phyloP scores from a whole-genome alignment of 2,113 vertebrate species.

The Vidua chalybeata region DNA sequence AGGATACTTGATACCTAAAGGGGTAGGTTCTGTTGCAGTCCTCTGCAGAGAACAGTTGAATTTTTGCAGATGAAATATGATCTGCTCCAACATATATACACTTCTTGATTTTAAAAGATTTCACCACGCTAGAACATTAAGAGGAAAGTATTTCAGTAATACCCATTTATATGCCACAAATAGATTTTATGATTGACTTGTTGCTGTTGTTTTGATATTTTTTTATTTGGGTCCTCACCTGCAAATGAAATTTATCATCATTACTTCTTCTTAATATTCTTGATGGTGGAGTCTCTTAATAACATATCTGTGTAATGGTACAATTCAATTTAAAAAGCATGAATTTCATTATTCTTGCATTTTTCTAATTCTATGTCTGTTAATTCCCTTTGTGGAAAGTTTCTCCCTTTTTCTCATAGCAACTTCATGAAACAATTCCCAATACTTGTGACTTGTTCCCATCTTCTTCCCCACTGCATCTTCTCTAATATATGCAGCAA shows the following conservation, averaged over 20 bases:
- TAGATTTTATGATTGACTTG: background rate
- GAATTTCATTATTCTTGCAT: background rate
- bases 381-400: background rate
- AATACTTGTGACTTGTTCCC: background rate
- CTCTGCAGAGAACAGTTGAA: background rate
- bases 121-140: background rate
- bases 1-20: constrained; percentile 92
- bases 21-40: constrained; percentile 75
- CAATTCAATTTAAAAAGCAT: background rate
- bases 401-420: background rate
- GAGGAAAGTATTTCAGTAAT: background rate
- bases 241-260: background rate
- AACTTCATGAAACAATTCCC: background rate
- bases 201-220: background rate
- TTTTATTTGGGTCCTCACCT: background rate
- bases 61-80: background rate
- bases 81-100: background rate
- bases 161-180: background rate
- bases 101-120: background rate
- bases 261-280: background rate
- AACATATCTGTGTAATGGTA: background rate
- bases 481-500: background rate
- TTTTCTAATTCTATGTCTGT: background rate
- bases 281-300: background rate
- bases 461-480: background rate